Percentiles rank a stretch among this genome's conserved stretches.
phyloP scores from a whole-genome alignment of 2,888 invertebrate species.

The Apotomis turbidana region DNA sequence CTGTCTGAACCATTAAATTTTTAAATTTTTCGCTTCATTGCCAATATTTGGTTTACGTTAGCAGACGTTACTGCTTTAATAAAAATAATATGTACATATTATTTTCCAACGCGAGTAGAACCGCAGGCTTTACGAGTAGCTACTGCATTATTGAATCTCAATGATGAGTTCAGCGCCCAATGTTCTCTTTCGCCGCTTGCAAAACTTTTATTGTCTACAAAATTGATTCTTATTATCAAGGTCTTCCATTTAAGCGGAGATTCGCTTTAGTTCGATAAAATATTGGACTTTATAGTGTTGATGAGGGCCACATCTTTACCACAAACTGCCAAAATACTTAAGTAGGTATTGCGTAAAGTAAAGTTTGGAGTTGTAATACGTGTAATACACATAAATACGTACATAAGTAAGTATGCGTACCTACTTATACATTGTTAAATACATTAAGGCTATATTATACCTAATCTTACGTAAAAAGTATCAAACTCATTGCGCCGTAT shows the following conservation, averaged over 20 bases:
- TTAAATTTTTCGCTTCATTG: too few relatives aligned
- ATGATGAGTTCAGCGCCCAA: constrained; percentile 23
- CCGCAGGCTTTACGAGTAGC: background rate
- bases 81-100: too few relatives aligned
- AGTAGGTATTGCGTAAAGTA: constrained; percentile 19
- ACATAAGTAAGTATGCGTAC: too few relatives aligned
- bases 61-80: too few relatives aligned
- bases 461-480: too few relatives aligned
- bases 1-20: too few relatives aligned
- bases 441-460: too few relatives aligned
- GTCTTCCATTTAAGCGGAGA: constrained; percentile 32
- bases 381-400: too few relatives aligned
- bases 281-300: constrained; percentile 33
- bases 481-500: too few relatives aligned
- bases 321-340: constrained; percentile 15
- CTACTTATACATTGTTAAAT: too few relatives aligned
- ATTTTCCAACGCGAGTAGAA: background rate
- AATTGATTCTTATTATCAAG: constrained; percentile 41
- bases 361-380: background rate
- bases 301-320: constrained; percentile 26
- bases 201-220: constrained; percentile 41
- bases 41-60: too few relatives aligned
- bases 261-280: constrained; percentile 35
- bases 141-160: constrained; percentile 22
- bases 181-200: constrained; percentile 33